phyloP scores from a whole-genome alignment of 2,888 invertebrate species.

The Tortricodes alternella region DNA sequence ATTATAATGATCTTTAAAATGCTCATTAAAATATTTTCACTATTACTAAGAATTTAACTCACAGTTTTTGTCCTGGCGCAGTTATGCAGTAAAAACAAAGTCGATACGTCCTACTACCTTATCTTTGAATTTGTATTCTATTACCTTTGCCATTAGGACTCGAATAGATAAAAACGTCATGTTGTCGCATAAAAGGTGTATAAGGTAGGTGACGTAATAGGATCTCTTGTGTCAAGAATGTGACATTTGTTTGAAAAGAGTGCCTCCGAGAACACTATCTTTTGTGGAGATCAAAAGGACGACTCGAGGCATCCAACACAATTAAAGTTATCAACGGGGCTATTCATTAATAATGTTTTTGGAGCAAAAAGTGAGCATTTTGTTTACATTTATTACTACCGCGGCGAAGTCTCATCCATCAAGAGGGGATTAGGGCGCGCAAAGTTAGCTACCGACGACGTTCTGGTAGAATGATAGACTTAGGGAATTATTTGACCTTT shows the following conservation, averaged over 20 bases:
- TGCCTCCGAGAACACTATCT: constrained; percentile 47
- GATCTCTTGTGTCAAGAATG: constrained; percentile 50
- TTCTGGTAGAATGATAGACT: constrained; percentile 47
- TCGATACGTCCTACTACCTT: background rate
- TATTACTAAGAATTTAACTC: constrained; percentile 63
- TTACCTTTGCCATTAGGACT: background rate
- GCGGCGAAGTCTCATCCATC: constrained; percentile 74
- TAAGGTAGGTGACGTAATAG: constrained; percentile 37
- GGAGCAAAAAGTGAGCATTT: constrained; percentile 68
- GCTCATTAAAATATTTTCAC: constrained; percentile 74
- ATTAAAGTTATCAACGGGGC: constrained; percentile 68
- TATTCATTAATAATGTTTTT: constrained; percentile 71
- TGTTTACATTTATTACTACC: constrained; percentile 81
- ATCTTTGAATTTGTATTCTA: background rate
- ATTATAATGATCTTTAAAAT: constrained; percentile 59
- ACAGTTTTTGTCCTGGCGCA: constrained; percentile 57
- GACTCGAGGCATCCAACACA: constrained; percentile 61
- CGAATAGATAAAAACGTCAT: constrained; percentile 1
- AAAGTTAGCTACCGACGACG: constrained; percentile 41
- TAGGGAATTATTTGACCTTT: constrained; percentile 5
- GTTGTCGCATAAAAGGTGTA: constrained; percentile 34
- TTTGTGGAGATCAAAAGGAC: constrained; percentile 56
- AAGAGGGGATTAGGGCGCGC: constrained; percentile 61
- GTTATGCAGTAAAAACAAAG: constrained; percentile 51
- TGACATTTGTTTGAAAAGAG: constrained; percentile 51